Evolutionary conservation across 2,888 invertebrate genomes (phyloP), one percentile per base, ranked within the genome.

Genomic region (Ichneumoninae sp.): DNA sequence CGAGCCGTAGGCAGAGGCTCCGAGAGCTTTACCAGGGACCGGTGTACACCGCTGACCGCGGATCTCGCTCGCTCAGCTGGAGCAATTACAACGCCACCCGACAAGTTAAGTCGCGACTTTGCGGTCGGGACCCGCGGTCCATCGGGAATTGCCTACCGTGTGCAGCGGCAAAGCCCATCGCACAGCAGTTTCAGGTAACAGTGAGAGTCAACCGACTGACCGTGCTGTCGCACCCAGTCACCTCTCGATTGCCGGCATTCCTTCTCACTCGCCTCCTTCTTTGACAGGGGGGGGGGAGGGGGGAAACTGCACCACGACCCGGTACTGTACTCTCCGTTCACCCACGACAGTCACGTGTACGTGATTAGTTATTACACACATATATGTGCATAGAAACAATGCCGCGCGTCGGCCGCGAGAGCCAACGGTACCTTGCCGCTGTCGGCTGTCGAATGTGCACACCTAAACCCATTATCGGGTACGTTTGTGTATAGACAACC

Each of bases 1-100:
- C 30, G 57, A 44, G 62, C 22, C 33, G 44, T 44, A 57, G n/a
- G 50, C n/a, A 33, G 60, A 66, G 50, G 44, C 22, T 40, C 40
- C 8, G 10, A 6, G 62, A 70, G 36, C 52, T 36, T 19, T n/a
- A 50, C 52, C 50, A 50, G 36, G 26, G 50, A 44, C 62, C 65
- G 19, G 36, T 68, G 77, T 47, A 36, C 60, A 72, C 68, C 70
- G 80, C 71, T 77, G 80, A 84, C 72, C 80, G 77, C 76, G 62
- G 19, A 30, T 22, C 66, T 62, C 52, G 47, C 78, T 69, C 72
- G 69, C 75, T 84, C 80, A 86, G 76, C 79, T 71, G 79, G 80
- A 85, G 83, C 86, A 86, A 86, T 86, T 86, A 85, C 82, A 85
- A 79, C 82, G 80, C 80, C 80, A 85, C 66, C 75, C 76, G 69